phyloP scores from a whole-genome alignment of 2,113 vertebrate species.

The Chionis minor region DNA sequence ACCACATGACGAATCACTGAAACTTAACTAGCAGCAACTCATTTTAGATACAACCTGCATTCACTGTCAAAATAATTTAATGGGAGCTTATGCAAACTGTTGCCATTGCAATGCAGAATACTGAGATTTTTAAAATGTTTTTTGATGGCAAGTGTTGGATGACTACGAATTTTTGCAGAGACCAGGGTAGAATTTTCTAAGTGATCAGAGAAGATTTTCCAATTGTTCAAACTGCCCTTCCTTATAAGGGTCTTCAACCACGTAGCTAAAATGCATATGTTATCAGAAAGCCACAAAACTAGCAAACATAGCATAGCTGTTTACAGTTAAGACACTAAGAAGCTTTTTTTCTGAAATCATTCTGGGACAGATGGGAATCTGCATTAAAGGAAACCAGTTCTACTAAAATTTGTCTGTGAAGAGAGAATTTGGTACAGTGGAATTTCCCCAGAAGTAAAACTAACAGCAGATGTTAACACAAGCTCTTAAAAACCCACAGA shows the following conservation, averaged over 20 bases:
- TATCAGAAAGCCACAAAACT: not conserved
- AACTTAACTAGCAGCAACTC: not conserved
- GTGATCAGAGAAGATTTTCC: not conserved
- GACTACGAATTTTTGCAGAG: not conserved
- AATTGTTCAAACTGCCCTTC: not conserved
- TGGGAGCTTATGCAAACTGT: not conserved
- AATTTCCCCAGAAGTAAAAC: conserved; percentile 46
- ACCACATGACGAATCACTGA: not conserved
- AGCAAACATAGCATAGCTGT: not conserved
- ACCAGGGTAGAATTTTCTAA: not conserved
- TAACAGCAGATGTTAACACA: not conserved
- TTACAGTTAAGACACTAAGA: not conserved
- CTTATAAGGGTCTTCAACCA: not conserved
- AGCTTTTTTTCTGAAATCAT: not conserved
- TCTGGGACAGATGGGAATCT: not conserved
- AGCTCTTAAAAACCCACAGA: not conserved
- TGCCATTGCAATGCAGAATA: not conserved
- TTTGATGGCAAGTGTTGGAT: not conserved
- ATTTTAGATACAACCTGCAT: not conserved
- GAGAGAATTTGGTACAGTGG: not conserved
- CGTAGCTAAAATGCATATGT: not conserved
- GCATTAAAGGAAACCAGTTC: not conserved
- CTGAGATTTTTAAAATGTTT: not conserved
- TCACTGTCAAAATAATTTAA: not conserved
- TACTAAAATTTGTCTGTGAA: not conserved